Percentiles rank a stretch among this genome's conserved stretches.
Conservation (phyloP, 2,888 invertebrate genomes). For the Platerodrilus igneus region DNA sequence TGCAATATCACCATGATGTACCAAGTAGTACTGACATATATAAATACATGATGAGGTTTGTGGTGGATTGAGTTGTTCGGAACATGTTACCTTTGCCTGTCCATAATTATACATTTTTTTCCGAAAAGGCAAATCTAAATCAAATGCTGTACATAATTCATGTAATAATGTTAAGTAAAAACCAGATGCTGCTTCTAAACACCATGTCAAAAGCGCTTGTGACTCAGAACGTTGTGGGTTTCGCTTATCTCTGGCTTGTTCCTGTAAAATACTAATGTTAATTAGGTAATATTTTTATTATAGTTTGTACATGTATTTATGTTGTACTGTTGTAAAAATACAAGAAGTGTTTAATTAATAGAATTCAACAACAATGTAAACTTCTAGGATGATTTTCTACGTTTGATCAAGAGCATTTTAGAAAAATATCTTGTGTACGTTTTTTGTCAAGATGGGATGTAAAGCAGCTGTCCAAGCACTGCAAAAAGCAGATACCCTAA, state of each 20-base stretch:
- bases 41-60: slow-evolving; percentile 73
- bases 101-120: slow-evolving; percentile 46
- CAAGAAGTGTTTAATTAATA: no score
- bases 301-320: no score
- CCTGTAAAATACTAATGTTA: slow-evolving; percentile 75
- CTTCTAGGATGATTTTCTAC: no score
- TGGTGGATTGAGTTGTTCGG: slow-evolving; percentile 45
- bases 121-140: slow-evolving; percentile 73
- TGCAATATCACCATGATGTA: slow-evolving; percentile 83
- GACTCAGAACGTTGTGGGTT: slow-evolving; percentile 69
- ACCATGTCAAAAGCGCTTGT: slow-evolving; percentile 73
- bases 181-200: slow-evolving; percentile 78
- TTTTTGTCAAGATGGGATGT: no score
- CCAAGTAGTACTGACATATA: slow-evolving; percentile 83
- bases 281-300: no score
- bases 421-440: no score
- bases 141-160: slow-evolving; percentile 76
- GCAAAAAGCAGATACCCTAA: slow-evolving; percentile 72
- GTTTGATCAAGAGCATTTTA: no score
- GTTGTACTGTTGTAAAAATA: no score
- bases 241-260: slow-evolving; percentile 71
- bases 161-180: slow-evolving; percentile 78
- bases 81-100: slow-evolving; percentile 34
- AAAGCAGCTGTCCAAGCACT: slow-evolving; percentile 72
- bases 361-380: no score